Evolutionary conservation across 2,113 vertebrate genomes (phyloP).

Genomic region (Ardeotis arabs): DNA sequence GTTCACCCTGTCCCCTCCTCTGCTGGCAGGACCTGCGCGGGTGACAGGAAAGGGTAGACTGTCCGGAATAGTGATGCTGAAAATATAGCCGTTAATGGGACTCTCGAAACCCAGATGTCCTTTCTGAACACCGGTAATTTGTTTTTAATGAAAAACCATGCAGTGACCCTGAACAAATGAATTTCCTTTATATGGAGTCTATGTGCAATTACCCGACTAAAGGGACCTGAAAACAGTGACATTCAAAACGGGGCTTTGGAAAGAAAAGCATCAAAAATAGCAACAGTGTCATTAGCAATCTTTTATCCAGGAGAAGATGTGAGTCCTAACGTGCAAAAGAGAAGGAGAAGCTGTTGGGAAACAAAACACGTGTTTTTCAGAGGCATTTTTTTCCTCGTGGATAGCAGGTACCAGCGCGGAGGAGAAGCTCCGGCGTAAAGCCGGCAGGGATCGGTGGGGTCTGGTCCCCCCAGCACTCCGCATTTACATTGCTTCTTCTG

Average conservation of each 20-base stretch:
- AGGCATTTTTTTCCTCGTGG: not conserved
- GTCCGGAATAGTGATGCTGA: constrained; percentile 75
- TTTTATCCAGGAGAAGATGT: not conserved
- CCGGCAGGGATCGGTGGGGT: not conserved
- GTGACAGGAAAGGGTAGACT: constrained; percentile 82
- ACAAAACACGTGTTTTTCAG: not conserved
- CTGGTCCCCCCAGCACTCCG: not conserved
- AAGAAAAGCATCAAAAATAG: constrained; percentile 25
- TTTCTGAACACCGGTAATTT: constrained; percentile 98
- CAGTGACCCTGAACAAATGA: constrained; percentile 99
- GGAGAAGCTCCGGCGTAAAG: not conserved
- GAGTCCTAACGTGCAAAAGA: not conserved
- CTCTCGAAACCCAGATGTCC: constrained; percentile 97
- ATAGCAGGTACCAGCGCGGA: not conserved
- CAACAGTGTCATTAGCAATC: not conserved
- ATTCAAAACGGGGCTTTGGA: constrained; percentile 50
- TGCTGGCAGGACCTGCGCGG: constrained; percentile 26
- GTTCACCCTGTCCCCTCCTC: constrained; percentile 60
- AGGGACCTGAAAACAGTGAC: constrained; percentile 68
- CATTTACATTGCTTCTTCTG: too few species aligned
- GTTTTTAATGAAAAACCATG: constrained; percentile 99
- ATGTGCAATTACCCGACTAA: constrained; percentile 80
- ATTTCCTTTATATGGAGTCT: constrained; percentile 95
- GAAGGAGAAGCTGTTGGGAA: not conserved
- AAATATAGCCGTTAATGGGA: constrained; percentile 92